Evolutionary conservation across 1,140 invertebrate genomes (phyloP).

Genomic region (Zeugodacus cucurbitae): DNA sequence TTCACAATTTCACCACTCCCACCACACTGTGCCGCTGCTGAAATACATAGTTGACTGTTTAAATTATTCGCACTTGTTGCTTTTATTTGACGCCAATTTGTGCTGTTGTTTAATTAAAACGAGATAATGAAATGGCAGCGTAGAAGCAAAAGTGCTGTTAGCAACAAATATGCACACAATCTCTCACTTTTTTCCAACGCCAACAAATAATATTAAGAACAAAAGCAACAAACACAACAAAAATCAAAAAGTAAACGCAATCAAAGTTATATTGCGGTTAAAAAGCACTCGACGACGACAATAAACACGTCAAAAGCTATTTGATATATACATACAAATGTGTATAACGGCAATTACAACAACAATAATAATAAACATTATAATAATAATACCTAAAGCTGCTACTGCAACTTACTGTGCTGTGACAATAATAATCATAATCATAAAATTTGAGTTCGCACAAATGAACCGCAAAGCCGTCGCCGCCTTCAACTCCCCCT

Average conservation of each 20-base stretch:
- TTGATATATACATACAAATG: neutral
- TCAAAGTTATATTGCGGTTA: neutral
- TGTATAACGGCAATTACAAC: neutral
- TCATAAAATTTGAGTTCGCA: constrained; percentile 3
- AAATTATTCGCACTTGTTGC: neutral
- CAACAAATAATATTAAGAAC: neutral
- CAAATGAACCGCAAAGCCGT: neutral
- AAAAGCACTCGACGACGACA: neutral
- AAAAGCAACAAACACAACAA: neutral
- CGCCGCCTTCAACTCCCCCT: neutral
- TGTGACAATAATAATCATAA: neutral
- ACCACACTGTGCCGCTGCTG: neutral
- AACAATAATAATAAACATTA: neutral
- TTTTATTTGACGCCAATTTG: too few relatives aligned
- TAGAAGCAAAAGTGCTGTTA: neutral
- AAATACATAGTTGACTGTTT: neutral
- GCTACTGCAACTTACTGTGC: neutral
- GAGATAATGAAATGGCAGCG: neutral
- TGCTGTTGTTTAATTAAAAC: neutral
- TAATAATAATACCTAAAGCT: neutral
- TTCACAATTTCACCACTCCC: neutral
- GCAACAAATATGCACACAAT: neutral
- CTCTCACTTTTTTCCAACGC: neutral
- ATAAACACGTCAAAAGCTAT: neutral
- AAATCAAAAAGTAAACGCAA: neutral